phyloP scores from a whole-genome alignment of 2,888 invertebrate genomes.

The Eupithecia inturbata region DNA sequence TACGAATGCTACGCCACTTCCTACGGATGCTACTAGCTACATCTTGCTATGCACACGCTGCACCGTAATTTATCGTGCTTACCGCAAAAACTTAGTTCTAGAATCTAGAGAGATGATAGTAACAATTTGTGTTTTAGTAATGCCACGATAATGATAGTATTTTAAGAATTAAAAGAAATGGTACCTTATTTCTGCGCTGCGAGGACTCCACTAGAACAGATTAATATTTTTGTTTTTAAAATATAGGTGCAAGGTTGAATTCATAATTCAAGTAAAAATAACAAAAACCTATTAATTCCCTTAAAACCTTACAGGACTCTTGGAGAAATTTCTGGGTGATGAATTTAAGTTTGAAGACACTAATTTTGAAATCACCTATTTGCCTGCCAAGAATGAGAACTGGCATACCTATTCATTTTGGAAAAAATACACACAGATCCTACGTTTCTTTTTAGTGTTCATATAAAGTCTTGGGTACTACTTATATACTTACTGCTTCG shows the following conservation, averaged over 20 bases:
- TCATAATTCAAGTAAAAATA: no score
- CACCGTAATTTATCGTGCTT: slow-evolving; percentile 21
- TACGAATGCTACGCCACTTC: slow-evolving; percentile 16
- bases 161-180: background rate
- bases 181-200: background rate
- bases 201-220: background rate
- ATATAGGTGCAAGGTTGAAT: no score
- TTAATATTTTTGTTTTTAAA: no score
- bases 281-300: no score
- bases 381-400: background rate
- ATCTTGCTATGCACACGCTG: slow-evolving; percentile 22
- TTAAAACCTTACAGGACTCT: no score
- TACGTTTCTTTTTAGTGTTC: background rate
- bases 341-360: background rate
- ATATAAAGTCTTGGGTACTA: background rate
- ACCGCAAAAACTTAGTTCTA: slow-evolving; percentile 11
- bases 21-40: slow-evolving; percentile 20
- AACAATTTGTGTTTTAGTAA: slow-evolving; percentile 1
- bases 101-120: background rate
- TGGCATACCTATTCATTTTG: background rate
- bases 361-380: background rate
- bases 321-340: background rate
- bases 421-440: background rate
- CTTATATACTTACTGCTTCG: background rate
- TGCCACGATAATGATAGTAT: background rate